A percentile compares a stretch with the other conserved stretches of the same genome.
Conservation (phyloP, 2,113 vertebrate genomes). For the Nerophis lumbriciformis region DNA sequence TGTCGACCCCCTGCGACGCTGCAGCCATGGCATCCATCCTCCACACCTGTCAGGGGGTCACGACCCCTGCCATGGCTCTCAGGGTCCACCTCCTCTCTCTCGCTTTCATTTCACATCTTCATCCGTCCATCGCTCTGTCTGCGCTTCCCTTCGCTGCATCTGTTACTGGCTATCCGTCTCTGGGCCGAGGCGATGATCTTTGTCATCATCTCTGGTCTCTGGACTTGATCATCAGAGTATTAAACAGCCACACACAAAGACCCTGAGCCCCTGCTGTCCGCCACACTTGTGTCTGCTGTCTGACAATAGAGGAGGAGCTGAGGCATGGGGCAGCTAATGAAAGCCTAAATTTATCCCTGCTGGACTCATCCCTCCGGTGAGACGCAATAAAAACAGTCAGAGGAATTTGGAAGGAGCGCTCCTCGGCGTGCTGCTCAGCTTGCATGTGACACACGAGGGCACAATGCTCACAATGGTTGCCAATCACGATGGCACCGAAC, state of each 20-base stretch:
- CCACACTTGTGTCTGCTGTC: constrained; percentile 22
- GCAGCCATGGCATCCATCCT: constrained; percentile 31
- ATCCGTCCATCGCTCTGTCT: constrained; percentile 33
- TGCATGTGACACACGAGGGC: constrained; percentile 23
- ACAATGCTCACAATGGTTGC: background rate
- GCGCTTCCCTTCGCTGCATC: constrained; percentile 22
- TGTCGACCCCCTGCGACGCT: constrained; percentile 14
- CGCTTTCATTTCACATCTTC: constrained; percentile 48
- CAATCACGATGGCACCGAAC: constrained; percentile 22
- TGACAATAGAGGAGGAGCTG: constrained; percentile 33
- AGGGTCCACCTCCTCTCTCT: constrained; percentile 7
- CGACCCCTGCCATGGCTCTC: constrained; percentile 18
- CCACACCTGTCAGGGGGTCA: constrained; percentile 52
- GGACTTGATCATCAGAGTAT: constrained; percentile 14
- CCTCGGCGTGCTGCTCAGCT: constrained; percentile 44
- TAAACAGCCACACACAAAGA: constrained; percentile 6
- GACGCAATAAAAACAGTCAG: constrained; percentile 47
- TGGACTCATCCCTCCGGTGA: constrained; percentile 41
- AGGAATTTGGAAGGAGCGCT: constrained; percentile 40
- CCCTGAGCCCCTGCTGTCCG: constrained; percentile 10
- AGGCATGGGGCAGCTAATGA: constrained; percentile 31
- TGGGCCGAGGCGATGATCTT: constrained; percentile 40
- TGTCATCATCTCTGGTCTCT: constrained; percentile 36
- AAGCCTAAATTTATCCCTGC: constrained; percentile 55
- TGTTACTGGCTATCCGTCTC: constrained; percentile 31